Conservation (phyloP, 2,113 vertebrate species). For the Planiliza haematocheilus region DNA sequence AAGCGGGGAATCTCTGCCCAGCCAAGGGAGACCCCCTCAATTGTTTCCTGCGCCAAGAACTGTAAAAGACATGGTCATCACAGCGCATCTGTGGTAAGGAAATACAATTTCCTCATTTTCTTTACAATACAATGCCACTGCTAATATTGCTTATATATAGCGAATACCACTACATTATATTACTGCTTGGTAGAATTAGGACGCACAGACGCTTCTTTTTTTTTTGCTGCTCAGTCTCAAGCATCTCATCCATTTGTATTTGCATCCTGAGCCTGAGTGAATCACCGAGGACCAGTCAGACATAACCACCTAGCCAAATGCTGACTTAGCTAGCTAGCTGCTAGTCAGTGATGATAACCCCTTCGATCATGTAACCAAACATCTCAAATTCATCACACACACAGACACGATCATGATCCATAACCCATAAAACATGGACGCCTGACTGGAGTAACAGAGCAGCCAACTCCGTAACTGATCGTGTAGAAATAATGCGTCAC, state of each 20-base stretch:
- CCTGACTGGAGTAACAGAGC: neutral
- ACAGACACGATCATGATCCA: neutral
- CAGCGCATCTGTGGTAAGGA: slow-evolving; percentile 77
- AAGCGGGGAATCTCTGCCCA: slow-evolving; percentile 44
- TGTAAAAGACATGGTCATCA: slow-evolving; percentile 73
- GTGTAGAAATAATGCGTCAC: slow-evolving; percentile 71
- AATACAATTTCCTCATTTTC: slow-evolving; percentile 1
- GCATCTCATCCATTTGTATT: slow-evolving; percentile 64
- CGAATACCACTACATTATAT: neutral
- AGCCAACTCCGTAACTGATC: slow-evolving; percentile 28
- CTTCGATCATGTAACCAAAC: neutral
- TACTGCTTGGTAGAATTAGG: neutral
- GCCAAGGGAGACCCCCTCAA: slow-evolving; percentile 70
- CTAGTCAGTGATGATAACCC: slow-evolving; percentile 18
- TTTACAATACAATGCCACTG: neutral
- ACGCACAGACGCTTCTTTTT: neutral
- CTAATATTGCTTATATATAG: neutral
- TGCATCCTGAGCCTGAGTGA: slow-evolving; percentile 61
- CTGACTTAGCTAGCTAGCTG: slow-evolving; percentile 51
- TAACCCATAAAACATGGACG: slow-evolving; percentile 22
- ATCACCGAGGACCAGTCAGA: slow-evolving; percentile 68
- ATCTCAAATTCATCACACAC: slow-evolving; percentile 15
- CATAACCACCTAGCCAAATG: slow-evolving; percentile 50
- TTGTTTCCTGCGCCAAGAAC: slow-evolving; percentile 84
- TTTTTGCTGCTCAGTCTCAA: slow-evolving; percentile 10